Base-by-base conservation (phyloP, 2,797 vertebrate species). In the Darevskia mixta region DNA sequence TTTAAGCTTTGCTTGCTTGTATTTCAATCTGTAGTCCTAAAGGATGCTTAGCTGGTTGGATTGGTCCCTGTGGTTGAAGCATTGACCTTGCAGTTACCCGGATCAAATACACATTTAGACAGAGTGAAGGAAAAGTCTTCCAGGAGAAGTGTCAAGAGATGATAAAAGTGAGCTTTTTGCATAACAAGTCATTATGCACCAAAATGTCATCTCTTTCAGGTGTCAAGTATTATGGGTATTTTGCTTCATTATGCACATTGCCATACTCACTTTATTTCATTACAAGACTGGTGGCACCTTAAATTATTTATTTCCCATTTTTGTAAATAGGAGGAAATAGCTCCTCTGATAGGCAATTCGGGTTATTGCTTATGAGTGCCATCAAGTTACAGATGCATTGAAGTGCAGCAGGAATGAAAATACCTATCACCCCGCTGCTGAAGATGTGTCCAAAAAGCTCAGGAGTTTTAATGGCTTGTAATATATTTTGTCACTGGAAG, bases 361-460 rank as follows among this genome's bases (percentile, higher is more conserved):
- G 49, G 83, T 94, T 89, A 95, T 93, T 95, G 87, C 93, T 93
- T 95, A 93, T 88, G 94, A 95, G 88, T 84, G 85, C 89, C 90
- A 93, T 92, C 92, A 94, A 93, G 66, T 92, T 93, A 90, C 0
- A 4, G 87, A 89, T 92, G 87, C 86, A 92, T 91, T 95, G 89
- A 91, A 93, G 86, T 29, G 15, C 79, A 87, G 92, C 75, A 89
- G 83, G 91, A 95, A 93, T 91, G 87, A 95, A 95, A 64, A 77
- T 85, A 90, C 18, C 82, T 67, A 20, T 85, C 85, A 82, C 76
- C 84, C 93, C 38, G 67, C 35, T 79, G 82, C 89, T 92, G 94
- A 89, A 32, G 79, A 83, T 79, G 41, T 90, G 88, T 92, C 93
- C 85, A 92, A 91, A 95, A 94, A 89, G 9, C 71, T 94, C 92